phyloP scores from a whole-genome alignment of 64 coral and sea anemone species.

The Actinia equina region DNA sequence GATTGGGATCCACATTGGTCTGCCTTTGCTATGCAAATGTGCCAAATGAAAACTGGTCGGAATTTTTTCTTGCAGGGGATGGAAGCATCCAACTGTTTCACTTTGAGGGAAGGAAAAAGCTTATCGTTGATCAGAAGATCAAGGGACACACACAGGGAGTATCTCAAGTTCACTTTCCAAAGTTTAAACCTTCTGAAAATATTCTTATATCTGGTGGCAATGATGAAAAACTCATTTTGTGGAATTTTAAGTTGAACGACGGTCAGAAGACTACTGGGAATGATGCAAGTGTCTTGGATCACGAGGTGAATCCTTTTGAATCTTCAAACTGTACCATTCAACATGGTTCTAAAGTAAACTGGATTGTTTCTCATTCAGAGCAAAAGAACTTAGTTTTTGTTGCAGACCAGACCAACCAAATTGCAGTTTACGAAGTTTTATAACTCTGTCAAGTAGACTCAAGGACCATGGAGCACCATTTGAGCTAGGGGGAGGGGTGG shows the following conservation, averaged over 20 bases:
- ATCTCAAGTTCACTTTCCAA: conserved; percentile 85
- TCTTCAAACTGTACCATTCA: background rate
- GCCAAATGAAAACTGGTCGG: no score
- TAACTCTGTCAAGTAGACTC: background rate
- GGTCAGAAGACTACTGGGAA: background rate
- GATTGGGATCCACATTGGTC: no score
- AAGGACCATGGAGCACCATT: no score
- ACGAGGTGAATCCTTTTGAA: background rate
- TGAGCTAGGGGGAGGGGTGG: no score
- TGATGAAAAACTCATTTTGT: conserved; percentile 78
- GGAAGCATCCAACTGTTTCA: conserved; percentile 80
- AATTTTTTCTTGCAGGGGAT: conserved; percentile 47
- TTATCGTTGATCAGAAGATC: conserved; percentile 29
- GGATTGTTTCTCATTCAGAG: conserved; percentile 61
- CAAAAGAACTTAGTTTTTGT: conserved; percentile 65
- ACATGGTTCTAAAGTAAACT: conserved; percentile 89
- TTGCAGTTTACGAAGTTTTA: conserved; percentile 63
- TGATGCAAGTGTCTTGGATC: background rate
- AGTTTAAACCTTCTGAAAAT: conserved; percentile 33
- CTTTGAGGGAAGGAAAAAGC: conserved; percentile 93
- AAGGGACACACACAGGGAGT: conserved; percentile 61
- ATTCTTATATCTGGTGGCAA: conserved; percentile 81
- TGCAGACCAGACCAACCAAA: conserved; percentile 65
- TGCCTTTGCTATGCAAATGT: background rate
- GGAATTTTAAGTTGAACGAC: conserved; percentile 13